phyloP scores from a whole-genome alignment of 2,888 invertebrate species.

The Sceliomorpha sp. region DNA sequence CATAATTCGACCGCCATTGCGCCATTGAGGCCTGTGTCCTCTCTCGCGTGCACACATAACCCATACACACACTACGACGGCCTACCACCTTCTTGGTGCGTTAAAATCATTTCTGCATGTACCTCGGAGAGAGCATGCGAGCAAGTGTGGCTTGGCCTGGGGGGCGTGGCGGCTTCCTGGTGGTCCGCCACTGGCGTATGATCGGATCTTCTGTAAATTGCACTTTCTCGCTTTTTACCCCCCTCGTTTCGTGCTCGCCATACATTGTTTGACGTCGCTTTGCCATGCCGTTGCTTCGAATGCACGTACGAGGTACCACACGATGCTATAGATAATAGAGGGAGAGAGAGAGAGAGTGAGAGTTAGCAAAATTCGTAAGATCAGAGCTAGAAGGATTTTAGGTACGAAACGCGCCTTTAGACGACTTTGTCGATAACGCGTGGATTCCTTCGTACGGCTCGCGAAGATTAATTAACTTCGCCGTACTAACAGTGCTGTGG shows the following conservation, averaged over 20 bases:
- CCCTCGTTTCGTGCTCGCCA: no score
- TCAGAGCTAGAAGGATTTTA: no score
- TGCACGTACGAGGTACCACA: no score
- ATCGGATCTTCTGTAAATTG: conserved; percentile 46
- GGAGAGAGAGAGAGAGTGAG: no score
- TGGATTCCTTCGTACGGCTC: no score
- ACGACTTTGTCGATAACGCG: no score
- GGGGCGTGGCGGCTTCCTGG: conserved; percentile 77
- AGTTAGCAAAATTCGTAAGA: no score
- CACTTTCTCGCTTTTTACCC: conserved; percentile 49
- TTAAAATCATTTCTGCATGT: conserved; percentile 56
- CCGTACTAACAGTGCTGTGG: no score
- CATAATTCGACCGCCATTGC: conserved; percentile 65
- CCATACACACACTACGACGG: conserved; percentile 41
- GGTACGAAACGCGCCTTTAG: no score
- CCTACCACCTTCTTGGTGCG: conserved; percentile 58
- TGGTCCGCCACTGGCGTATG: conserved; percentile 73
- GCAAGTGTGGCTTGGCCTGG: conserved; percentile 67
- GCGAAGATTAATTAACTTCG: no score
- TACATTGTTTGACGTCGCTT: conserved; percentile 43
- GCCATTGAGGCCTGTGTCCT: conserved; percentile 60
- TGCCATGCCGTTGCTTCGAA: no score
- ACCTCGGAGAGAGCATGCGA: conserved; percentile 59
- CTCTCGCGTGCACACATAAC: conserved; percentile 47
- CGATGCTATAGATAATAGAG: no score